Evolutionary conservation across 2,888 invertebrate genomes (phyloP), one percentile per base, ranked within the genome.

Genomic region (Exocentrus adspersus): DNA sequence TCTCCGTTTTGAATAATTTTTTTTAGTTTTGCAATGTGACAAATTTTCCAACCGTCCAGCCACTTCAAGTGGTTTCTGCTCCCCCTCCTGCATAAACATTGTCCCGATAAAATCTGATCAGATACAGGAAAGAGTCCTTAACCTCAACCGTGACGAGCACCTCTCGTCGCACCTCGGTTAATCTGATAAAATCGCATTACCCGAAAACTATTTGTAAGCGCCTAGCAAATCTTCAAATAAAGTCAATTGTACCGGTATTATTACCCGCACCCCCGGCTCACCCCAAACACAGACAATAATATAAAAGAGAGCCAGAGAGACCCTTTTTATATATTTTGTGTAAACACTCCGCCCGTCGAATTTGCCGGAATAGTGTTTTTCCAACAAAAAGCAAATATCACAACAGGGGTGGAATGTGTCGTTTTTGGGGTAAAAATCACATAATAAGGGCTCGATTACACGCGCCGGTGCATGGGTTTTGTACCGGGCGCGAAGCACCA

Each of bases 341-440:
- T 81, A 81, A 81, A 81, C 80, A 81, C 74, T 72, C 77, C 81
- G 79, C 81, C 81, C 70, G 74, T 74, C 72, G 77, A 78, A 78
- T 80, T 78, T 78, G 72, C 73, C 68, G 74, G 77, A 79, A 78
- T 73, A 72, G 73, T 77, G 77, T 79, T 79, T 77, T 78, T 78
- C 69, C 77, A 77, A 77, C 77, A 77, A 77, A 77, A 76, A 75
- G 75, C 72, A 76, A 77, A 77, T 72, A 74, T 72, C 67, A 78
- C 77, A 77, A 77, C 73, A 72, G 71, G 70, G 69, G 68, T 64
- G 64, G 75, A 79, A 77, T 77, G 68, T 72, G 74, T 74, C 70
- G 70, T 72, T 78, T n/a, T n/a, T 79, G 75, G 78, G 80, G 79
- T 77, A 75, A 78, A 79, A 79, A 78, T 75, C 73, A 66, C 67